A percentile compares a stretch with the other conserved stretches of the same genome.
Evolutionary conservation across 2,113 vertebrate species (phyloP).

Genomic region (Sander lucioperca): DNA sequence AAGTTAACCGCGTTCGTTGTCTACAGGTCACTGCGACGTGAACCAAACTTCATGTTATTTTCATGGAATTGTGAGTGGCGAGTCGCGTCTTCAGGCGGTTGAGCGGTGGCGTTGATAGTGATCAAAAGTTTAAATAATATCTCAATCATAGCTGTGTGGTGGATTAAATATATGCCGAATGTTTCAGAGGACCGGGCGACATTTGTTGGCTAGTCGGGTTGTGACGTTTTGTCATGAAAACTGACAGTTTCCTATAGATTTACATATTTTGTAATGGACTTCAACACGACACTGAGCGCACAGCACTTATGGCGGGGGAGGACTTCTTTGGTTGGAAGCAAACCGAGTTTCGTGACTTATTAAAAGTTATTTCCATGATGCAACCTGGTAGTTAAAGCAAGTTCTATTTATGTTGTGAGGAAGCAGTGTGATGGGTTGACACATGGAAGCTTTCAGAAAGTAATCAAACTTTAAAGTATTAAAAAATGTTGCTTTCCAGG

Average conservation of each 20-base stretch:
- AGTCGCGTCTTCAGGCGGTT: background rate
- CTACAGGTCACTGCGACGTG: background rate
- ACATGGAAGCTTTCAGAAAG: no score
- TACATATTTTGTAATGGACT: background rate
- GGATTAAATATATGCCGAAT: background rate
- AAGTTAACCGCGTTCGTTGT: background rate
- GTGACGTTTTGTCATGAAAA: background rate
- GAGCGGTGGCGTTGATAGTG: accelerated
- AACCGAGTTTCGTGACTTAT: no score
- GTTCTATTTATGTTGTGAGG: no score
- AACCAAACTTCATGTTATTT: background rate
- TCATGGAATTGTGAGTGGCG: accelerated
- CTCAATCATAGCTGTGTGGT: accelerated
- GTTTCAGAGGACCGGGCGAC: accelerated
- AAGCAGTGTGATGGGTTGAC: no score
- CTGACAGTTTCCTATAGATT: background rate
- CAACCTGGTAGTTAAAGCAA: no score
- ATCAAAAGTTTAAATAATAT: background rate
- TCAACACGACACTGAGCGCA: background rate
- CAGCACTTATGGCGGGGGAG: no score
- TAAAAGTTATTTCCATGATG: no score
- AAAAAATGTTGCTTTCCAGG: no score
- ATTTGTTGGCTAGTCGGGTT: accelerated
- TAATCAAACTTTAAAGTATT: no score
- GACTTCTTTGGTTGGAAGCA: no score